Evolutionary conservation across 2,113 vertebrate genomes (phyloP).

Genomic region (Halcyon senegalensis): DNA sequence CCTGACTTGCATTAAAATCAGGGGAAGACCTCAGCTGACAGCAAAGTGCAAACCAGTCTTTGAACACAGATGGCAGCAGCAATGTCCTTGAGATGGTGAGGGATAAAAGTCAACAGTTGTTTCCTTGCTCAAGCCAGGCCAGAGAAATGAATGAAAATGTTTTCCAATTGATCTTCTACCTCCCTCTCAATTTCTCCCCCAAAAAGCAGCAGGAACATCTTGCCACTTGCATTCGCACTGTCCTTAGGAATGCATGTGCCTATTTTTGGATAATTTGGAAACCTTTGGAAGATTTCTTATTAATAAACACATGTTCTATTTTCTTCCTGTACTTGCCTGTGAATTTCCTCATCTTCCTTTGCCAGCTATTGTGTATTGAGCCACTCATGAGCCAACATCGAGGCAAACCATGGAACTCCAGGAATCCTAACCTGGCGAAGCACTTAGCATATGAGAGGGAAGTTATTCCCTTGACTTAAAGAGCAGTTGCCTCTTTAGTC

Average conservation of each 20-base stretch:
- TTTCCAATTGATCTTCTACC: neutral
- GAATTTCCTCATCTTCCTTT: slow-evolving; percentile 19
- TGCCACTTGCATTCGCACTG: neutral
- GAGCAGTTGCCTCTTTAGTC: neutral
- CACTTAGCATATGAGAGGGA: neutral
- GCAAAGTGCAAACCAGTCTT: neutral
- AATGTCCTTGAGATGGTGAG: neutral
- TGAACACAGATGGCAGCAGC: neutral
- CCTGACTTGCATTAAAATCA: neutral
- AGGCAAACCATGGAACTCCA: slow-evolving; percentile 5
- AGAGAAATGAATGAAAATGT: neutral
- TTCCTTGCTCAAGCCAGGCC: neutral
- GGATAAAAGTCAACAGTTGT: neutral
- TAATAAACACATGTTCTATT: slow-evolving; percentile 22
- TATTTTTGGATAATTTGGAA: slow-evolving; percentile 39
- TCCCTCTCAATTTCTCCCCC: neutral
- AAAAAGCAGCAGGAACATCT: slow-evolving; percentile 1
- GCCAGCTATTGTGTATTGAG: slow-evolving; percentile 25
- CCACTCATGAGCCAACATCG: neutral
- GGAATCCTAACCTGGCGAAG: slow-evolving; percentile 3
- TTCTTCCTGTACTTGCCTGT: neutral
- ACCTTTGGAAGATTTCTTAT: slow-evolving; percentile 23
- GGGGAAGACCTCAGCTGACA: neutral
- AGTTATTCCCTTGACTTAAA: neutral
- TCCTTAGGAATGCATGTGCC: neutral